These are phyloP conservation scores for Oligia fasciuncula DNA, from an alignment of 2,888 invertebrate species.

Conservation along the genomic window DNA sequence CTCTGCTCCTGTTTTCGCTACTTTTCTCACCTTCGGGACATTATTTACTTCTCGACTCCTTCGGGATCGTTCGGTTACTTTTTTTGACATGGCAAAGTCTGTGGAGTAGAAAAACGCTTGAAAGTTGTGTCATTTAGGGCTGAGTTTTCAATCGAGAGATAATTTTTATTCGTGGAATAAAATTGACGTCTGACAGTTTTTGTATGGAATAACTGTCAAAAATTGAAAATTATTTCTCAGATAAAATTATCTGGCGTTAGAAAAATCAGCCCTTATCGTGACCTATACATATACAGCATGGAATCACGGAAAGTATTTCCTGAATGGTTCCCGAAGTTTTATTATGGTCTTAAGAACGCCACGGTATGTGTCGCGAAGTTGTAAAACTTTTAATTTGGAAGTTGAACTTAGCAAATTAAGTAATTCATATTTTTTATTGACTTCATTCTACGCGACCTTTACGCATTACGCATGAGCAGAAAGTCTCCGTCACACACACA, in stretches of 20 bases:
- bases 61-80: not conserved
- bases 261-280: not conserved
- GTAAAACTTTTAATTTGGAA: not conserved
- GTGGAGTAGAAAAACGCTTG: not conserved
- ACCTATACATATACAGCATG: not conserved
- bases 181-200: no score
- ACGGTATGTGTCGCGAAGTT: not conserved
- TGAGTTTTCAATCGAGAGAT: no score
- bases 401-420: not conserved
- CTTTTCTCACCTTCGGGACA: not conserved
- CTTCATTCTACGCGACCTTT: not conserved
- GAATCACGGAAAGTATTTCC: not conserved
- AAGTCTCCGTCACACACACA: not conserved
- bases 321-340: not conserved
- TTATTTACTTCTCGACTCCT: not conserved
- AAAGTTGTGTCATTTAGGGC: not conserved
- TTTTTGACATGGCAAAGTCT: slow-evolving; percentile 13
- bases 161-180: no score
- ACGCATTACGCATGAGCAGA: not conserved
- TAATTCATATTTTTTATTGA: not conserved
- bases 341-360: not conserved
- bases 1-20: slow-evolving; percentile 10
- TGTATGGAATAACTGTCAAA: no score
- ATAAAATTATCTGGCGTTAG: no score
- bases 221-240: no score